Evolutionary conservation across 2,888 invertebrate species (phyloP).

Genomic region (Plagiodera versicolora): DNA sequence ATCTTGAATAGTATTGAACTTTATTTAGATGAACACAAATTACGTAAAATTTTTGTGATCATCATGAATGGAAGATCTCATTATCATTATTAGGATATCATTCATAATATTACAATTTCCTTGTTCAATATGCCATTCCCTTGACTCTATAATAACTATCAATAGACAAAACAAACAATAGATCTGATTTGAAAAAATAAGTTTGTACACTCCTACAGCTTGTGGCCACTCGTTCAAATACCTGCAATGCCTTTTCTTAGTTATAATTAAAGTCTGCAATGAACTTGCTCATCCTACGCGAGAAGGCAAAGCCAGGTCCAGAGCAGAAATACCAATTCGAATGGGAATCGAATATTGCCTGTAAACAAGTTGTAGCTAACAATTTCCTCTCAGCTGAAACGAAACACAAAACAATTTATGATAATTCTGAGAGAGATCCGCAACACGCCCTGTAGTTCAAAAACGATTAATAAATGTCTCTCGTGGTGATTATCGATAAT

Average conservation of each 20-base stretch:
- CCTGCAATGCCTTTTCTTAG: background rate
- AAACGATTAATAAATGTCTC: slow-evolving; percentile 26
- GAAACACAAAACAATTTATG: slow-evolving; percentile 10
- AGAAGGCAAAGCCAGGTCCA: background rate
- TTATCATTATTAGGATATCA: too few relatives aligned
- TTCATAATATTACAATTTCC: too few relatives aligned
- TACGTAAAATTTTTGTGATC: too few relatives aligned
- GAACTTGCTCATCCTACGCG: background rate
- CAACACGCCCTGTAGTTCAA: slow-evolving; percentile 28
- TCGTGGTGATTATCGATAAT: slow-evolving; percentile 8
- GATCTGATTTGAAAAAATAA: too few relatives aligned
- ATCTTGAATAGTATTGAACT: too few relatives aligned
- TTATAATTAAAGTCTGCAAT: background rate
- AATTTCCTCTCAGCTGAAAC: slow-evolving; percentile 4
- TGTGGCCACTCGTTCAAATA: background rate
- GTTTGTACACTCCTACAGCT: background rate
- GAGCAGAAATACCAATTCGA: background rate
- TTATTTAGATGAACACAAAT: too few relatives aligned
- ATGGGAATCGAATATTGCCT: slow-evolving; percentile 3
- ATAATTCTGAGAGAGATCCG: slow-evolving; percentile 24
- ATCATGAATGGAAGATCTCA: too few relatives aligned
- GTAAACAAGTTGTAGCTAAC: slow-evolving; percentile 8
- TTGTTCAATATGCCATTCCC: too few relatives aligned
- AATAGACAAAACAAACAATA: too few relatives aligned
- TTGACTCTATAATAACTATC: too few relatives aligned